phyloP scores from a whole-genome alignment of 2,113 vertebrate species.

The Colaptes auratus region DNA sequence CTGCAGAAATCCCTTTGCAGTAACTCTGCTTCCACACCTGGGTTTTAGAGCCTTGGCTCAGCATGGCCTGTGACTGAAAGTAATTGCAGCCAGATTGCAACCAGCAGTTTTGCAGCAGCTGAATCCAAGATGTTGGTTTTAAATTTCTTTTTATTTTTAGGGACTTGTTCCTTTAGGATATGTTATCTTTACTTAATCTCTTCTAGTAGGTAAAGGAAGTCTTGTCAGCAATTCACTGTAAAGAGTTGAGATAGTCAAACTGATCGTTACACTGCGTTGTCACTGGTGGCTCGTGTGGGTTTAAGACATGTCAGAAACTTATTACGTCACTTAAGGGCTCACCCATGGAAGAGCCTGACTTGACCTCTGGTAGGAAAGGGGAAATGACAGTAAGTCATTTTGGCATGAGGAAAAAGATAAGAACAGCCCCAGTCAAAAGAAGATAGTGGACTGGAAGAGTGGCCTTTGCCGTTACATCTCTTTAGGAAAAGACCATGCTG shows the following conservation, averaged over 20 bases:
- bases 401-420: background rate
- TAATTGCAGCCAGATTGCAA: background rate
- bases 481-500: background rate
- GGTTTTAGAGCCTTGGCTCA: background rate
- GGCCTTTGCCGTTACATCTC: background rate
- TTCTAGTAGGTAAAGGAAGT: background rate
- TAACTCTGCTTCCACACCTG: background rate
- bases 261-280: background rate
- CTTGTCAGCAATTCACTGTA: background rate
- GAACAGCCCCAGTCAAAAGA: background rate
- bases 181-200: background rate
- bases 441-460: background rate
- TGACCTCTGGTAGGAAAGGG: background rate
- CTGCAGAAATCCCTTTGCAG: background rate
- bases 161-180: background rate
- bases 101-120: background rate
- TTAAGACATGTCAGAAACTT: background rate
- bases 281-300: background rate
- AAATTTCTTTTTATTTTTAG: background rate
- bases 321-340: background rate
- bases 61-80: background rate
- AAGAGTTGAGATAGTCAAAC: background rate
- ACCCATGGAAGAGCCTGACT: background rate
- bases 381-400: background rate
- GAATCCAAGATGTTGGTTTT: background rate